Conservation (phyloP, 2,888 invertebrate genomes). For the Cyclophora albipunctata region DNA sequence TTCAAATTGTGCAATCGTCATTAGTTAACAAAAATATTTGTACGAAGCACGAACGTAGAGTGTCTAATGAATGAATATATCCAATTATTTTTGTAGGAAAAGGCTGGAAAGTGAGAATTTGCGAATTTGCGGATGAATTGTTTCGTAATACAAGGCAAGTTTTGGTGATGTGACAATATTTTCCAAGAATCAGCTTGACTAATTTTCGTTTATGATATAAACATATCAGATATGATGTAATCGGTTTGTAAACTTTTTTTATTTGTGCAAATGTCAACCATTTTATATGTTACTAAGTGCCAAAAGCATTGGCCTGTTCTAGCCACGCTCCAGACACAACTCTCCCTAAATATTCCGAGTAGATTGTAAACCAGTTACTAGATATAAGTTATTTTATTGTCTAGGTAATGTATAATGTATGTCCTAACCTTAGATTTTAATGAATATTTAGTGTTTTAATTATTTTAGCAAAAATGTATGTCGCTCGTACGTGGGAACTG, state of each 20-base stretch:
- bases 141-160: no score
- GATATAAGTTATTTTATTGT: slow-evolving; percentile 67
- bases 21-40: background rate
- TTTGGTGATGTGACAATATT: slow-evolving; percentile 11
- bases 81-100: slow-evolving; percentile 11
- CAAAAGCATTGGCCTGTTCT: slow-evolving; percentile 39
- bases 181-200: slow-evolving; percentile 3
- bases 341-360: slow-evolving; percentile 53
- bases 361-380: slow-evolving; percentile 60
- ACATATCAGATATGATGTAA: slow-evolving; percentile 36
- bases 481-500: slow-evolving; percentile 53
- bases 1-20: slow-evolving; percentile 6
- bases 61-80: background rate
- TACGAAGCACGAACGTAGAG: background rate
- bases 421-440: slow-evolving; percentile 58
- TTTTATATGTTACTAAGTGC: slow-evolving; percentile 33
- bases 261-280: slow-evolving; percentile 1
- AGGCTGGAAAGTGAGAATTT: slow-evolving; percentile 1
- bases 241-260: slow-evolving; percentile 8
- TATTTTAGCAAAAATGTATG: slow-evolving; percentile 57
- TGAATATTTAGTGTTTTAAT: slow-evolving; percentile 55
- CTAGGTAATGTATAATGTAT: slow-evolving; percentile 63
- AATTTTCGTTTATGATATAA: slow-evolving; percentile 22
- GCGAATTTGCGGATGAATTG: background rate
- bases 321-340: slow-evolving; percentile 37